These are phyloP conservation scores for Lamproptera curius DNA, from an alignment of 2,888 invertebrate genomes.

Conservation along the genomic window DNA sequence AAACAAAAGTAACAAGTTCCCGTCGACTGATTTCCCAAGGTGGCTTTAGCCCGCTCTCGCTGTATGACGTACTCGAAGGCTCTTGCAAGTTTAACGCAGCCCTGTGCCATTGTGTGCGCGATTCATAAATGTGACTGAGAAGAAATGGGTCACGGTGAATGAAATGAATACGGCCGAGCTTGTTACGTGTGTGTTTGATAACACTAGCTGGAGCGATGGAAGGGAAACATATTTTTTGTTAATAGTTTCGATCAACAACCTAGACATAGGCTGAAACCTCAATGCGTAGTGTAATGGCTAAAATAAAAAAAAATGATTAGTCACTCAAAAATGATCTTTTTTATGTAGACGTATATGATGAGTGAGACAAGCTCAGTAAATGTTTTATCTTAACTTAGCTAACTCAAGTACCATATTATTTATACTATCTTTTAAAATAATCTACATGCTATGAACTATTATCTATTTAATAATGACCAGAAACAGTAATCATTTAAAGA, in stretches of 20 bases:
- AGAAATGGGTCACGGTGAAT: not conserved
- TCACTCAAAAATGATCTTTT: too few species aligned
- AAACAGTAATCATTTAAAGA: too few species aligned
- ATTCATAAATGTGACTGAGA: not conserved
- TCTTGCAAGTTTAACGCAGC: conserved; percentile 7
- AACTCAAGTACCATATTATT: too few species aligned
- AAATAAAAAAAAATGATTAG: too few species aligned
- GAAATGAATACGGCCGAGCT: conserved; percentile 1
- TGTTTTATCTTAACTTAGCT: too few species aligned
- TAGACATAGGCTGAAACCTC: too few species aligned
- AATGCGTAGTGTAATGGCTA: too few species aligned
- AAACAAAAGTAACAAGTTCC: conserved; percentile 6
- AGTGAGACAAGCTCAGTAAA: not conserved
- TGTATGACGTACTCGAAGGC: conserved; percentile 23
- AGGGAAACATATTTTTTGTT: not conserved
- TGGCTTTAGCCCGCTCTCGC: conserved; percentile 9
- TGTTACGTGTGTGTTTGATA: not conserved
- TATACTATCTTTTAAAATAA: not conserved
- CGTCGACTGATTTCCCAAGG: conserved; percentile 7
- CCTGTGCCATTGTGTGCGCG: not conserved
- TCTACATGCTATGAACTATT: too few species aligned
- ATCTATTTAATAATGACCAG: too few species aligned
- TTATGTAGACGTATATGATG: not conserved
- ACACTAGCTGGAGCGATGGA: not conserved
- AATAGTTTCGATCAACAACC: not conserved